Evolutionary conservation across 2,888 invertebrate genomes (phyloP), one percentile per base, ranked within the genome.

Genomic region (Melangyna quadrimaculata): DNA sequence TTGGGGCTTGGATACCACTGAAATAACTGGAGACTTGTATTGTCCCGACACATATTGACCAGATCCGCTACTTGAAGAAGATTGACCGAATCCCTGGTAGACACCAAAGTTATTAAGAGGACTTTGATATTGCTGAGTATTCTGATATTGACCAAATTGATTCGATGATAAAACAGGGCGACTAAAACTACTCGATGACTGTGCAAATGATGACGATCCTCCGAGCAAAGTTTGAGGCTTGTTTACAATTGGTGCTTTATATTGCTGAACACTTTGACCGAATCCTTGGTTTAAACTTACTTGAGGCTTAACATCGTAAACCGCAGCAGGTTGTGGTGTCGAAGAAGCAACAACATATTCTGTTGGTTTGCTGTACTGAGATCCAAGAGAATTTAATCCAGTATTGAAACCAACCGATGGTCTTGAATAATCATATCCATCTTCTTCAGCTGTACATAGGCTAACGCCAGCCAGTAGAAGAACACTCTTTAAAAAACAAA

Each of bases 401-500:
- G 75, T 71, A 29, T n/a, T 53, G 32, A 86, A 86, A 12, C 45
- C 48, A 2, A 69, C 1, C 4, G 77, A 29, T 12, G 84, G 84
- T 9, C 9, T 77, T 4, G 24, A 10, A 29, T 86, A 86, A 17
- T 24, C 17, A 9, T 86, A 86, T 78, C 86, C 86, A 73, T 77
- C 69, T 27, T 53, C 22, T 40, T 74, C 61, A 6, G 77, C 81
- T 24, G 61, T 6, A 4, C 51, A 57, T n/a, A 69, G 48, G 12
- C 72, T 55, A 2, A 70, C 27, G 24, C 69, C 77, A 61, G 77
- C 73, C 57, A 86, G 37, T 10, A 86, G 57, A 70, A 86, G 65
- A 12, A 86, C 55, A 27, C 77, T 73, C 86, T 86, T 37, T 24
- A 72, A 61, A 70, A 48, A 43, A 35, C 10, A 55, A 70, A 57